These are phyloP conservation scores for Tanaodytes sp. DNA, from an alignment of 2,888 invertebrate genomes.

Conservation along the genomic window DNA sequence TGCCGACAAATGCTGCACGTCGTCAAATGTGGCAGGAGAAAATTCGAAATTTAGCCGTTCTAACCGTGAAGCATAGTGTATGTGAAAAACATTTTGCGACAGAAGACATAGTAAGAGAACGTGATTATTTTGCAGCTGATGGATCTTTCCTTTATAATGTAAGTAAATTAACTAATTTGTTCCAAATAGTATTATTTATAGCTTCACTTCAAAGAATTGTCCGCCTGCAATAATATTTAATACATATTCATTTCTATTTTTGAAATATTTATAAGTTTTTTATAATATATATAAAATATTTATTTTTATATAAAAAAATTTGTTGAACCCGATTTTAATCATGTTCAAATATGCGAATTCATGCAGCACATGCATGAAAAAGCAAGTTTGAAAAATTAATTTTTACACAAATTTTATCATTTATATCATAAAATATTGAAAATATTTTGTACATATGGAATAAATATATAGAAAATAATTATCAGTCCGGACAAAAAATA, in stretches of 20 bases:
- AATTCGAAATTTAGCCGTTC: not conserved
- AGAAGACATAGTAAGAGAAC: not conserved
- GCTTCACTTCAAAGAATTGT: not conserved
- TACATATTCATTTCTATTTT: too few relatives aligned
- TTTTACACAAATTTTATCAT: too few relatives aligned
- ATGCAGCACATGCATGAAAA: too few relatives aligned
- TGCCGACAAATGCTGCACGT: slow-evolving; percentile 1
- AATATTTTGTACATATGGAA: too few relatives aligned
- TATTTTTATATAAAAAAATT: not conserved
- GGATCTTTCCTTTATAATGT: not conserved
- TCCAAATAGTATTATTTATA: not conserved
- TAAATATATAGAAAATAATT: too few relatives aligned
- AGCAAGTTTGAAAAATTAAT: too few relatives aligned
- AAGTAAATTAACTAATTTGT: not conserved
- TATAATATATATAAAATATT: not conserved
- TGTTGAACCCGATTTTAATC: too few relatives aligned
- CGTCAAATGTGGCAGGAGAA: slow-evolving; percentile 8
- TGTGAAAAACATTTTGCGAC: slow-evolving; percentile 12
- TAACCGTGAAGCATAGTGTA: slow-evolving; percentile 6
- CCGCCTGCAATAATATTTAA: too few relatives aligned
- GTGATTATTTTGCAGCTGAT: slow-evolving; percentile 3
- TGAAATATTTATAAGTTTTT: too few relatives aligned
- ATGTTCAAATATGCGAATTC: too few relatives aligned
- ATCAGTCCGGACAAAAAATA: too few relatives aligned
- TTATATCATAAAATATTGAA: too few relatives aligned